These are phyloP conservation scores for Dyspetes luteomarginatus DNA, from an alignment of 2,888 invertebrate genomes.

Conservation along the genomic window DNA sequence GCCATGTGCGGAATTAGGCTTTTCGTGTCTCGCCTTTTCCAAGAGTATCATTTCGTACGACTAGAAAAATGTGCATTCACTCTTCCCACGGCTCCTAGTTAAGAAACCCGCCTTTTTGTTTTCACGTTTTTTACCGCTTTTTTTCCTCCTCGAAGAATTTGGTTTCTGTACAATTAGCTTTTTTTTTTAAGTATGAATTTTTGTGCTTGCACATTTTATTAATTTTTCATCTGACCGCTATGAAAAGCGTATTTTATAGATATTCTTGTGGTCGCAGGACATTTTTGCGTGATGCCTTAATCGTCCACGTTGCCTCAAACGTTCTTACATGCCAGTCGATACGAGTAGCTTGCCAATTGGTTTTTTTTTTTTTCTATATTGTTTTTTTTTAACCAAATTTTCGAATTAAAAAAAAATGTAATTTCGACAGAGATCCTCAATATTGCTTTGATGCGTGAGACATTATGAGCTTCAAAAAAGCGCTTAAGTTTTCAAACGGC, in stretches of 20 bases:
- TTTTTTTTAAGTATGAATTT: too few species aligned
- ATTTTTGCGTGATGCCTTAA: slow-evolving; percentile 71
- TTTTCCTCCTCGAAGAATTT: not conserved
- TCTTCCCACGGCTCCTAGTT: slow-evolving; percentile 45
- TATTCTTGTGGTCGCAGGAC: slow-evolving; percentile 60
- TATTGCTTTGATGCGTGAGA: slow-evolving; percentile 14
- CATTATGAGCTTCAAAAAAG: too few species aligned
- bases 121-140: slow-evolving; percentile 1
- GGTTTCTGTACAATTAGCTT: slow-evolving; percentile 38
- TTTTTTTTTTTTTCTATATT: not conserved
- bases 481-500: slow-evolving; percentile 52
- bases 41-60: slow-evolving; percentile 69
- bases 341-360: slow-evolving; percentile 28
- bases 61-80: slow-evolving; percentile 68
- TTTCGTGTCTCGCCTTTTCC: slow-evolving; percentile 65
- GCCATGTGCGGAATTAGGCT: slow-evolving; percentile 47
- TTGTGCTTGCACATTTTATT: slow-evolving; percentile 64
- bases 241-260: slow-evolving; percentile 17
- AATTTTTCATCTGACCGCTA: slow-evolving; percentile 62
- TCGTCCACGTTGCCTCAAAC: slow-evolving; percentile 72
- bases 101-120: slow-evolving; percentile 33
- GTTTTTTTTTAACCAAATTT: slow-evolving; percentile 9
- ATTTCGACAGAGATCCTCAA: slow-evolving; percentile 62
- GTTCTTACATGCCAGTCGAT: slow-evolving; percentile 24
- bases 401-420: slow-evolving; percentile 20